Conservation (phyloP, 1,140 invertebrate species). For the Drosophila hydei region DNA sequence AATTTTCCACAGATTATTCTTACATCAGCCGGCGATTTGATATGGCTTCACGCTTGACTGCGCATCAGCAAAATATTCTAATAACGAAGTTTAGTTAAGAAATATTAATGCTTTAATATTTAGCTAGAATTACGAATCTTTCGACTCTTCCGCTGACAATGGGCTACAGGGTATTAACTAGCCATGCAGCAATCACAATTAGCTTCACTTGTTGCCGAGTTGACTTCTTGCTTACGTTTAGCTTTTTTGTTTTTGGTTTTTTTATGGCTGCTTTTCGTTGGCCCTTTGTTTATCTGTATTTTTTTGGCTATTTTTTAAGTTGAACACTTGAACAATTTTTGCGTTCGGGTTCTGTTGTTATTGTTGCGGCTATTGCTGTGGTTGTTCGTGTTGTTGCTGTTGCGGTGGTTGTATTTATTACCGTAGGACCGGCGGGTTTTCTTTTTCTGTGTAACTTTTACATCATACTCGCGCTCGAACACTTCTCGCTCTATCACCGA, state of each 20-base stretch:
- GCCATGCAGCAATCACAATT: not conserved
- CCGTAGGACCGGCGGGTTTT: conserved; percentile 36
- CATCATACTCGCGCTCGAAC: conserved; percentile 56
- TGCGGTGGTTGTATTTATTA: conserved; percentile 18
- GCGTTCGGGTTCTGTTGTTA: conserved; percentile 30
- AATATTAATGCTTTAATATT: no score
- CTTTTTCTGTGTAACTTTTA: conserved; percentile 58
- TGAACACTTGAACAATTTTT: conserved; percentile 43
- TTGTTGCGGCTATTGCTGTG: conserved; percentile 24
- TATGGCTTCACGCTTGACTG: no score
- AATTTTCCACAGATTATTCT: no score
- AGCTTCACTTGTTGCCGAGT: not conserved
- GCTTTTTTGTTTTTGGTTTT: conserved; percentile 17
- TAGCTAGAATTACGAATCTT: not conserved
- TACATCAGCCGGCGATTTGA: no score
- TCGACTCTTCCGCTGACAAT: not conserved
- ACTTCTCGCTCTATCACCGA: conserved; percentile 43
- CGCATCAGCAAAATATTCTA: no score
- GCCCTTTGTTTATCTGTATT: conserved; percentile 7
- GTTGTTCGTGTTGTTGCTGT: conserved; percentile 1
- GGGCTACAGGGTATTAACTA: conserved; percentile 6
- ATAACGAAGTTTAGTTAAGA: no score
- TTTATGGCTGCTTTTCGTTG: conserved; percentile 24
- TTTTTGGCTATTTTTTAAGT: conserved; percentile 15
- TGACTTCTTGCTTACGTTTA: conserved; percentile 18